Base-by-base conservation (phyloP, 2,113 vertebrate species). In the Gobius niger region DNA sequence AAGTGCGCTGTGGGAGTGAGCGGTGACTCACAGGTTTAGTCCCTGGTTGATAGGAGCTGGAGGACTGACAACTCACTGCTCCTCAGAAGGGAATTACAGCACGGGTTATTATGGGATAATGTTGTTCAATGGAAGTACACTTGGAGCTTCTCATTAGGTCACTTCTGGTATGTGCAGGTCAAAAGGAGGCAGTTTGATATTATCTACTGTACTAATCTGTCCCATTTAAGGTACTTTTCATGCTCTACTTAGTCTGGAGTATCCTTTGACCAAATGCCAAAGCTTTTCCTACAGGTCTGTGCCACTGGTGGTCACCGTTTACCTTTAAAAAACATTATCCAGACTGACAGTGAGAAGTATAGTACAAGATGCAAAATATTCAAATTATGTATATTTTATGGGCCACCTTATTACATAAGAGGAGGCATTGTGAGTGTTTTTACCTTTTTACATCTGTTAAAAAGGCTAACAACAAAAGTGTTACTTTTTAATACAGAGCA, bases 21-120 rank as follows among this genome's bases (percentile, higher is more conserved):
- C 7, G 2, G 64, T 79, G 85, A 86, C 75, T 90, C 85, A 84
- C 34, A 47, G 68, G 76, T 78, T 81, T 63, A 73, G 64, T 78
- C 63, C 53, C 73, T 62, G 12, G 16, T 50, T 62, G 12, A 19
- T 49, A 46, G 59, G 62, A 72, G 40, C 62, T 80, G 47, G 49
- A 68, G 63, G 70, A 82, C 47, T 41, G 70, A 78, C 65, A 67
- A 73, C 71, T 47, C 50, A 11, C 63, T 71, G 47, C 49, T 68
- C 50, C 5, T 49, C 52, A 42, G 42, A 59, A 16, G 2, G 19
- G 51, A 65, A 24, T 3, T 47, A 40, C 46, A 19, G 83, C 59
- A 63, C 5, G 50, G 44, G 52, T 72, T n/a, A 16, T 50, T 52
- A 52, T 24, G 7, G 52, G 16, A 9, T 34, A 66, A 16, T 15